Conservation (phyloP, 37 sponge, comb jelly and placozoan genomes). For the Crambe crambe region DNA sequence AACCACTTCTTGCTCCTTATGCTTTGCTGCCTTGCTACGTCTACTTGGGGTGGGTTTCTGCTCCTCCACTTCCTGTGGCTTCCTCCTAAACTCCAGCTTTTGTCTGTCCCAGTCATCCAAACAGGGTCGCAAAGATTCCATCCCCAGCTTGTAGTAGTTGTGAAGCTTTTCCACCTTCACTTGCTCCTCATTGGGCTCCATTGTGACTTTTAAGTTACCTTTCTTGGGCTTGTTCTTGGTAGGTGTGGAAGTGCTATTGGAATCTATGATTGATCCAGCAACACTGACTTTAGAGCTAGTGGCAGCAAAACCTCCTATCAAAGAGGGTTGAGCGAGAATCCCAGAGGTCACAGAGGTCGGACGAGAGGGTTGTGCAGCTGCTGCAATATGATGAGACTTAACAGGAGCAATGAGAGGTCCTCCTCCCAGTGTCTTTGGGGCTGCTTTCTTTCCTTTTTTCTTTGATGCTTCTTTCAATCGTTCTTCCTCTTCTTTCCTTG, state of each 20-base stretch:
- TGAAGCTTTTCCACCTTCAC: constrained; percentile 26
- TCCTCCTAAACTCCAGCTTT: constrained; percentile 27
- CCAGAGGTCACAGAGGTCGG: constrained; percentile 1
- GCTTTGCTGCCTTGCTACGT: background rate
- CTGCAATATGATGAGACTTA: background rate
- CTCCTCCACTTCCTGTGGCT: constrained; percentile 16
- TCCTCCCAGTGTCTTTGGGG: no score
- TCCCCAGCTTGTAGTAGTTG: constrained; percentile 25
- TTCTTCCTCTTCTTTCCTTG: constrained; percentile 44
- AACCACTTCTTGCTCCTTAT: background rate
- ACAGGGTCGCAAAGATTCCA: constrained; percentile 29
- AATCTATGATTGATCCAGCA: background rate
- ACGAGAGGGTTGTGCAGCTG: background rate
- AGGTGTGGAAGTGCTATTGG: background rate
- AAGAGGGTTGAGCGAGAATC: background rate
- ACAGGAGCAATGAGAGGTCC: background rate
- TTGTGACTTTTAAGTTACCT: background rate
- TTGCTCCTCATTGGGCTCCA: background rate
- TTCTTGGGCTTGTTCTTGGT: background rate
- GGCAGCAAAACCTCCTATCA: background rate
- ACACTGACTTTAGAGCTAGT: constrained; percentile 39
- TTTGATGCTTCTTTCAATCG: constrained; percentile 38
- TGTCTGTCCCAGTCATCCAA: constrained; percentile 87
- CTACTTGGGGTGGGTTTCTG: constrained; percentile 19
- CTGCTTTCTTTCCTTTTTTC: constrained; percentile 14